Conservation (phyloP, 2,888 invertebrate species). For the Polymixis lichenea region DNA sequence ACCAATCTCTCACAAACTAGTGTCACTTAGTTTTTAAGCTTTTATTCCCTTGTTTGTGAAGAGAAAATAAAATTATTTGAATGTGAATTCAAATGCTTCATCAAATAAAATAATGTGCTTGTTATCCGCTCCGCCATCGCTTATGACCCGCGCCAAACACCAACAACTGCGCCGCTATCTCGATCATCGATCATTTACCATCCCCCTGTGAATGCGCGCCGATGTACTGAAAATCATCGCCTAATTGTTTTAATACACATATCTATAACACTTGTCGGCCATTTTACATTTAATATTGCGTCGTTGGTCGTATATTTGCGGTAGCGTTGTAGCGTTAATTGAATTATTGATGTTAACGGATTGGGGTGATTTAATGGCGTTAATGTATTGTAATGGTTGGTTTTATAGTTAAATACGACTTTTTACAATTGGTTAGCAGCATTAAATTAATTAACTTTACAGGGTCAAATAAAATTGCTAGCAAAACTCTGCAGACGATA, state of each 20-base stretch:
- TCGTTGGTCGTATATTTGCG: conserved; percentile 12
- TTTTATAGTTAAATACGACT: not conserved
- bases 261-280: conserved; percentile 24
- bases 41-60: too few relatives aligned
- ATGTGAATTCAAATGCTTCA: too few relatives aligned
- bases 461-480: too few relatives aligned
- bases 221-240: conserved; percentile 70
- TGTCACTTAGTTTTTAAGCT: too few relatives aligned
- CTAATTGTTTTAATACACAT: conserved; percentile 66
- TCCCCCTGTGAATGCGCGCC: conserved; percentile 70
- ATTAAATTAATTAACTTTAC: too few relatives aligned
- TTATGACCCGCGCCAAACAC: not conserved
- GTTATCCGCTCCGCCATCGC: not conserved
- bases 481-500: too few relatives aligned
- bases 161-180: conserved; percentile 64
- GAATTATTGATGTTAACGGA: conserved; percentile 42
- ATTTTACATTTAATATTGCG: conserved; percentile 40
- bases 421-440: too few relatives aligned
- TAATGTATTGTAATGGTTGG: not conserved
- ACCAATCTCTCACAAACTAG: too few relatives aligned
- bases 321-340: conserved; percentile 39
- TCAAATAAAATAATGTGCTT: not conserved
- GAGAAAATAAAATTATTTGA: too few relatives aligned
- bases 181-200: conserved; percentile 75
- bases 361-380: conserved; percentile 13